phyloP scores from a whole-genome alignment of 2,113 vertebrate genomes.

The Petroica traversi region DNA sequence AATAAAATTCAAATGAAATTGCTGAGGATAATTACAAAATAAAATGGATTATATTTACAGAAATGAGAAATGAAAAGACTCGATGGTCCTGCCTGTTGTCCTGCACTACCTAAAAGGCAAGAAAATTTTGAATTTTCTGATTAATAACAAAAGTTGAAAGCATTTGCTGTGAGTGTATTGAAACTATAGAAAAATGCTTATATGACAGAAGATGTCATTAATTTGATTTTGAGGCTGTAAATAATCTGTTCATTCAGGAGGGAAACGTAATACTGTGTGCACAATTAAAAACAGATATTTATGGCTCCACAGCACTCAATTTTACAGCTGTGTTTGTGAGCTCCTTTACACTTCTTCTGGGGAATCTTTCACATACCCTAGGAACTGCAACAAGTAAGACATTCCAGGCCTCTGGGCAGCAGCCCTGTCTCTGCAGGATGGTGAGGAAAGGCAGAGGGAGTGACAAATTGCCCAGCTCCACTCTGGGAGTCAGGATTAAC shows the following conservation, averaged over 20 bases:
- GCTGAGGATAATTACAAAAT: not conserved
- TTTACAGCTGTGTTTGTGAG: slow-evolving; percentile 15
- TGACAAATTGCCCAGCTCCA: not conserved
- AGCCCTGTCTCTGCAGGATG: not conserved
- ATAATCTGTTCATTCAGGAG: not conserved
- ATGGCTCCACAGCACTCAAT: not conserved
- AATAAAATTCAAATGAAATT: not conserved
- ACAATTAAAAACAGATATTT: not conserved
- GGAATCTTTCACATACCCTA: not conserved
- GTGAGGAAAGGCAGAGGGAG: not conserved
- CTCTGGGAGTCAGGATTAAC: not conserved
- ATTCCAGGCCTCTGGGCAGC: not conserved
- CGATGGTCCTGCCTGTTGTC: not conserved
- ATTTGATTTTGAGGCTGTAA: not conserved
- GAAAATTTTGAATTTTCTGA: not conserved
- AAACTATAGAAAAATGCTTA: not conserved
- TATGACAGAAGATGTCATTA: not conserved
- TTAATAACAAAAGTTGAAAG: not conserved
- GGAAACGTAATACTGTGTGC: not conserved
- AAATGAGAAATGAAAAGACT: not conserved
- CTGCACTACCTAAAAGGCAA: not conserved
- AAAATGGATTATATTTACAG: not conserved
- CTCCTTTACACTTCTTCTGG: not conserved
- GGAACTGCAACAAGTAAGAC: not conserved
- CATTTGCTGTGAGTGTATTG: not conserved